Conservation (phyloP, 1,140 invertebrate species). For the Euwallacea similis region DNA sequence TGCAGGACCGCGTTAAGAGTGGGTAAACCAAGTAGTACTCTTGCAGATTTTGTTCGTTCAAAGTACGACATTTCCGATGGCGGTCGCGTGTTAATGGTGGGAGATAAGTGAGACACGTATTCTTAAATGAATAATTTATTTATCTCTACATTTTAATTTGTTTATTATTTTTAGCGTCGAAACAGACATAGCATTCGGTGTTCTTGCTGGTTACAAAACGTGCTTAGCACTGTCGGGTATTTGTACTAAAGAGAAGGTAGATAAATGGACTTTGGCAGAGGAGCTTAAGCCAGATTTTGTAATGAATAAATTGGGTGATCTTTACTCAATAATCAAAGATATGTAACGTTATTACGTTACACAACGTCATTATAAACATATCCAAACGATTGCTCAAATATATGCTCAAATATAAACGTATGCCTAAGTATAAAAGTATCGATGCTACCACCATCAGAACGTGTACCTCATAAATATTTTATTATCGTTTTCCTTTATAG, state of each 20-base stretch:
- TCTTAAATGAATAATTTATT: not conserved
- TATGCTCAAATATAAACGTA: too few relatives aligned
- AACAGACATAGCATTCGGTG: slow-evolving; percentile 18
- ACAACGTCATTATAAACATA: too few relatives aligned
- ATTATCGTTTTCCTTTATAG: too few relatives aligned
- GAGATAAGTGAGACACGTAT: slow-evolving; percentile 9
- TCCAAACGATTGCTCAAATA: too few relatives aligned
- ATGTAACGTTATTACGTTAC: not conserved
- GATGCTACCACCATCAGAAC: too few relatives aligned
- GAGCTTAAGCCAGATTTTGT: slow-evolving; percentile 13
- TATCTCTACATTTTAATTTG: not conserved
- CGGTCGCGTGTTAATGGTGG: slow-evolving; percentile 13
- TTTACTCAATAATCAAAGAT: slow-evolving; percentile 19
- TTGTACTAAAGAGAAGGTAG: not conserved
- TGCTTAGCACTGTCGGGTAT: slow-evolving; percentile 10
- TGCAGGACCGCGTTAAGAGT: not conserved
- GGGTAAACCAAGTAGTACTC: not conserved
- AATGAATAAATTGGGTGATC: not conserved
- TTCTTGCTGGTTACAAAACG: slow-evolving; percentile 13
- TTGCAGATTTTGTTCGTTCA: not conserved
- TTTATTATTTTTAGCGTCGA: slow-evolving; percentile 15
- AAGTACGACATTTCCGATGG: slow-evolving; percentile 8
- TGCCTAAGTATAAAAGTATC: too few relatives aligned
- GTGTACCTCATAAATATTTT: too few relatives aligned
- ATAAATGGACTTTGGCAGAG: slow-evolving; percentile 8